Percentiles rank a stretch among this genome's conserved stretches.
phyloP scores from a whole-genome alignment of 2,888 invertebrate genomes.

The Matsumyia berberina region DNA sequence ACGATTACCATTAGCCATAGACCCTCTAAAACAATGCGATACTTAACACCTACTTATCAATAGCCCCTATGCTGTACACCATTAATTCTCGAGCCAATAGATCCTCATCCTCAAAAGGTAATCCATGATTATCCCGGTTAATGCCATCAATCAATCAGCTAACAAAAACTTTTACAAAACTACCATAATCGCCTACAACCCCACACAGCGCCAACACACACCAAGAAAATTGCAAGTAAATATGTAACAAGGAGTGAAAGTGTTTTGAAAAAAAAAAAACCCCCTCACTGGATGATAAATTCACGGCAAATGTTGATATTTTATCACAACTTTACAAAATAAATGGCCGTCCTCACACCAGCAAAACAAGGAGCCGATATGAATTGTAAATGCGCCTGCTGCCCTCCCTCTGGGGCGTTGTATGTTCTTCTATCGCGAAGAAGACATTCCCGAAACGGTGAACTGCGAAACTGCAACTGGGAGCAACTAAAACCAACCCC shows the following conservation, averaged over 20 bases:
- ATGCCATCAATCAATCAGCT: conserved; percentile 23
- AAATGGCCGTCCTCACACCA: conserved; percentile 40
- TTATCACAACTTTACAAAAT: conserved; percentile 57
- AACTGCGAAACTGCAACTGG: conserved; percentile 54
- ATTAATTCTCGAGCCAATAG: not conserved
- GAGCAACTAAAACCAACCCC: conserved; percentile 49
- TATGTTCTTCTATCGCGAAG: conserved; percentile 18
- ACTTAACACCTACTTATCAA: conserved; percentile 2
- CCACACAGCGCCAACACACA: no score
- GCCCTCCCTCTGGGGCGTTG: conserved; percentile 32
- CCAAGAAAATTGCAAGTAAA: no score
- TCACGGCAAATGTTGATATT: conserved; percentile 50
- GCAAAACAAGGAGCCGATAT: conserved; percentile 1
- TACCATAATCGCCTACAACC: no score
- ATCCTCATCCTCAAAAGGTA: not conserved
- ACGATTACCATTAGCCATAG: not conserved
- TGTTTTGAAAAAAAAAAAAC: not conserved
- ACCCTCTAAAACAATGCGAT: not conserved
- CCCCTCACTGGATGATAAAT: conserved; percentile 34
- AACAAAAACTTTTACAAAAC: not conserved
- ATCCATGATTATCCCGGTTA: conserved; percentile 23
- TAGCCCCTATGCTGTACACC: not conserved
- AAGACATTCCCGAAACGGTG: conserved; percentile 12
- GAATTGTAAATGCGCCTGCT: conserved; percentile 36
- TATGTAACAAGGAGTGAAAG: not conserved